phyloP scores from a whole-genome alignment of 2,888 invertebrate species.

The Uropetala carovei region DNA sequence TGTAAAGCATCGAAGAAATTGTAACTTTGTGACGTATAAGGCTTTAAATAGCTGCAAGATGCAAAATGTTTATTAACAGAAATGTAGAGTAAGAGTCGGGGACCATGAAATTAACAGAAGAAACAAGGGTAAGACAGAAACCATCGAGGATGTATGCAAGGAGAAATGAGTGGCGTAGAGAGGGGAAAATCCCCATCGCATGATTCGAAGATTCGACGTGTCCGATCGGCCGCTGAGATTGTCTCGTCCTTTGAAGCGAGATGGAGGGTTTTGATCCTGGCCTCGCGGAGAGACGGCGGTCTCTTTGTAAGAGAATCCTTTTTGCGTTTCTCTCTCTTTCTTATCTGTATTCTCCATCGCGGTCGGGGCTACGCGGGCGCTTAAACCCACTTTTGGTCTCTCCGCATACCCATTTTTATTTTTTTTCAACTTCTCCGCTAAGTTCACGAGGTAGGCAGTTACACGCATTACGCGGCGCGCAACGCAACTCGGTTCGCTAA shows the following conservation, averaged over 20 bases:
- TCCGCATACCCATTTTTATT: background rate
- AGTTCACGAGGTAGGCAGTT: background rate
- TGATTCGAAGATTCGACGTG: constrained; percentile 18
- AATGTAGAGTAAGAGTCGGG: no score
- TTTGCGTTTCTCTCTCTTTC: constrained; percentile 1
- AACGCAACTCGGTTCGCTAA: background rate
- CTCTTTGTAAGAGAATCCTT: background rate
- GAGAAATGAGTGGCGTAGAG: no score
- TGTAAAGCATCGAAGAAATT: no score
- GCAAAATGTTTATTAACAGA: no score
- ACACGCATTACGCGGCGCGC: background rate
- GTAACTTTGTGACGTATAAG: no score
- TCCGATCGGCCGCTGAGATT: background rate
- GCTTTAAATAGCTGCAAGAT: no score
- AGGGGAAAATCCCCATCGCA: background rate
- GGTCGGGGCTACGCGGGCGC: background rate
- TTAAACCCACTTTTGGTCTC: background rate
- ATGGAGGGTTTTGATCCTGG: background rate
- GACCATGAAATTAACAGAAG: no score
- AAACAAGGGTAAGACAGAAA: no score
- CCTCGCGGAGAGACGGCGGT: background rate
- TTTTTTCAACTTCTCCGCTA: no score
- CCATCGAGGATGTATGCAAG: no score
- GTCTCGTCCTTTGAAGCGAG: constrained; percentile 24
- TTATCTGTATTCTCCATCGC: background rate